Evolutionary conservation across 2,113 vertebrate genomes (phyloP), one percentile per base, ranked within the genome.

Genomic region (Nasalis larvatus): DNA sequence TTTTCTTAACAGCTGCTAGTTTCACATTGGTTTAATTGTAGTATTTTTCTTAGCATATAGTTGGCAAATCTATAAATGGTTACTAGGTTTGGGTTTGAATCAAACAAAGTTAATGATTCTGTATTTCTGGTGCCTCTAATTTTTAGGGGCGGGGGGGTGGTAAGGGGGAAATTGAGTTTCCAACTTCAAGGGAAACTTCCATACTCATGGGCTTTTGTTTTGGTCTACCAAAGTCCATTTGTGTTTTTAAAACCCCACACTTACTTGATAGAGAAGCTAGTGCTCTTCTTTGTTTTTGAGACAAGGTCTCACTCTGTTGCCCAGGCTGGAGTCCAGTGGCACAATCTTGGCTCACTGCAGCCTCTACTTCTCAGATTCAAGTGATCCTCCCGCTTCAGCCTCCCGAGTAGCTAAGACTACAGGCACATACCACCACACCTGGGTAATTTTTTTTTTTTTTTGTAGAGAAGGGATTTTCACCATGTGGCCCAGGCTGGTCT

Each of bases 101-200:
- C 27, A 76, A 95, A 71, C 49, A 17, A 87, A 95, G n/a, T 52
- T 69, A 45, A 60, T 49, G 80, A 89, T 42, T 76, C 37, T 66
- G 42, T 81, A 74, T 77, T 60, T 42, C 11, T 73, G 35, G 35
- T 86, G 21, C n/a, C 78, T 69, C 32, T 78, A 35, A 82, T 13
- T 4, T 45, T 52, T 49, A 16, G 2, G 10, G 68, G n/a, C 2
- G 21, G 4, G 1, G 2, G 2, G 0, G 2, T 3, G 4, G 47
- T 93, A 14, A 37, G 20, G 47, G 27, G 60, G 30, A 58, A 6
- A 78, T 1, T 3, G n/a, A 83, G 11, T 49, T 94, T 42, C 58
- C 84, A 96, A 74, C 8, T 40, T 77, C 56, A 87, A 81, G 58
- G 14, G 13, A 85, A 93, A 86, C 56, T 47, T 87, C 71, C 27